Conservation (phyloP, 2,797 vertebrate species). For the Hoplostethus atlanticus region DNA sequence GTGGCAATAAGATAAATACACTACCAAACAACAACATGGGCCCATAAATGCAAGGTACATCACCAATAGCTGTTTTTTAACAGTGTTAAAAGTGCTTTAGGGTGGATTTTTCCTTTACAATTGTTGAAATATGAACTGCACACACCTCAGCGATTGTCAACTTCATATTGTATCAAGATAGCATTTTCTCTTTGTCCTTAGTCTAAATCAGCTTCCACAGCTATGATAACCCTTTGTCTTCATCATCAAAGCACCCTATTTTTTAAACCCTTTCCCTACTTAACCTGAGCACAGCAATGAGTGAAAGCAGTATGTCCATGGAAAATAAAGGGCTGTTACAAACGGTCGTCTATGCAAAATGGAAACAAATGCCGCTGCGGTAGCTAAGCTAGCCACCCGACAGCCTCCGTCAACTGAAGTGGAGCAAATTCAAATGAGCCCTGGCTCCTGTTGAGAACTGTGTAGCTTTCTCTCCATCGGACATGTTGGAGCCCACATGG, state of each 20-base stretch:
- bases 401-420: conserved; percentile 52
- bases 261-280: conserved; percentile 19
- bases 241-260: conserved; percentile 25
- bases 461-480: conserved; percentile 30
- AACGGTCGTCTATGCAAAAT: conserved; percentile 77
- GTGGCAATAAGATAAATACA: not conserved
- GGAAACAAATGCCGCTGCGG: conserved; percentile 71
- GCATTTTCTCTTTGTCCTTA: not conserved
- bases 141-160: not conserved
- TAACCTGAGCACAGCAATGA: conserved; percentile 9
- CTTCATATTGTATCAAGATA: not conserved
- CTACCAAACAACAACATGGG: not conserved
- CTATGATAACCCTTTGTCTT: conserved; percentile 17
- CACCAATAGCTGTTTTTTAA: not conserved
- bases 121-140: not conserved
- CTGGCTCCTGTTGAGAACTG: conserved; percentile 37
- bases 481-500: conserved; percentile 34
- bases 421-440: conserved; percentile 78
- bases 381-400: conserved; percentile 52
- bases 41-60: not conserved
- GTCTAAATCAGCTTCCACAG: conserved; percentile 14
- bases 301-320: conserved; percentile 39
- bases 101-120: not conserved
- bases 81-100: not conserved
- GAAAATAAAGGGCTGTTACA: conserved; percentile 57